These are phyloP conservation scores for Oreohelix idahoensis DNA, from an alignment of 1,140 invertebrate genomes.

Conservation along the genomic window DNA sequence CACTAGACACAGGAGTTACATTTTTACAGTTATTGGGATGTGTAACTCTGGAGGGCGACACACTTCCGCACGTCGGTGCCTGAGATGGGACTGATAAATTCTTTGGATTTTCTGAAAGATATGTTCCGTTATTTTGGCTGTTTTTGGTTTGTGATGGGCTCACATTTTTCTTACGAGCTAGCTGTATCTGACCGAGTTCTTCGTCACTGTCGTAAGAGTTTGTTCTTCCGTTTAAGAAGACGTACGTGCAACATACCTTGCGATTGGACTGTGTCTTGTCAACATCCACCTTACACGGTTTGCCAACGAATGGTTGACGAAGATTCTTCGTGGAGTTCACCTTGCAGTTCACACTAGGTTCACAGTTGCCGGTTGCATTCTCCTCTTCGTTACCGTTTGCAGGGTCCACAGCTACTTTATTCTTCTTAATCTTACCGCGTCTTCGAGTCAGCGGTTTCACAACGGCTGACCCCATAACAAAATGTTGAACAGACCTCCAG, in stretches of 20 bases:
- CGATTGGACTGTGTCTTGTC: not conserved
- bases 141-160: constrained; percentile 6
- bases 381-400: constrained; percentile 1
- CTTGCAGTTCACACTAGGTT: not conserved
- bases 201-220: constrained; percentile 19
- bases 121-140: not conserved
- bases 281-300: constrained; percentile 16
- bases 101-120: not conserved
- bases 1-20: not conserved
- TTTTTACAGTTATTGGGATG: not conserved
- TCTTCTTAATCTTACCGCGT: constrained; percentile 22
- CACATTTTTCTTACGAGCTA: not conserved
- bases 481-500: constrained; percentile 27
- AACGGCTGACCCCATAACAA: constrained; percentile 38
- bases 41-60: not conserved
- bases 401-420: constrained; percentile 15
- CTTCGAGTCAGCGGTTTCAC: constrained; percentile 28
- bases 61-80: not conserved
- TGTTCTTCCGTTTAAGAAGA: not conserved
- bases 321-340: constrained; percentile 9
- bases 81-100: not conserved
- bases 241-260: constrained; percentile 14
- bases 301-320: constrained; percentile 4
- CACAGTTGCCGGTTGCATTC: constrained; percentile 5
- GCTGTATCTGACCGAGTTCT: not conserved